A percentile compares a stretch with the other conserved stretches of the same genome.
These are phyloP conservation scores for Dasypus novemcinctus DNA, from an alignment of 2,113 vertebrate species.

Conservation along the genomic window DNA sequence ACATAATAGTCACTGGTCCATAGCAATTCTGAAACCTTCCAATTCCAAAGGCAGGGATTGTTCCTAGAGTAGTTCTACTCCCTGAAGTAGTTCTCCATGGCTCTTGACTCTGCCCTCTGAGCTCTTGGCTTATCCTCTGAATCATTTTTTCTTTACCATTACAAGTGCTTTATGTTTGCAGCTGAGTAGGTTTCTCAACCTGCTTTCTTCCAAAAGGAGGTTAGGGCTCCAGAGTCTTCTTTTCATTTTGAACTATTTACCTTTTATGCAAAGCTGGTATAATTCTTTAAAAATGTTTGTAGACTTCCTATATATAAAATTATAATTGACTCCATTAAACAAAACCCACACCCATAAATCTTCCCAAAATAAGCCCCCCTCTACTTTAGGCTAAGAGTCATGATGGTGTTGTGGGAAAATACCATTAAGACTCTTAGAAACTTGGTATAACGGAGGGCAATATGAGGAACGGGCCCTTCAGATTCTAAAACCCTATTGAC, in stretches of 20 bases:
- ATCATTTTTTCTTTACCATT: neutral
- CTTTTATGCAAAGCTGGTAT: neutral
- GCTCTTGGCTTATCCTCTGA: neutral
- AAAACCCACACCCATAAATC: neutral
- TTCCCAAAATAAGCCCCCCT: slow-evolving; percentile 1
- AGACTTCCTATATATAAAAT: neutral
- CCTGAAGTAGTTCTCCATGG: neutral
- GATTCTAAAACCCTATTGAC: neutral
- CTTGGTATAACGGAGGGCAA: neutral
- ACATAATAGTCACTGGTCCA: slow-evolving; percentile 12
- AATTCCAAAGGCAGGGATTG: neutral
- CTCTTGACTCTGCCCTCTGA: neutral
- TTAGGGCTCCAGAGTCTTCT: neutral
- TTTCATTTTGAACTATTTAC: neutral
- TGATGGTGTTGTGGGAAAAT: neutral
- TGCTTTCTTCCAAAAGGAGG: neutral
- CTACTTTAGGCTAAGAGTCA: neutral
- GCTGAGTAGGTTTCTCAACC: neutral
- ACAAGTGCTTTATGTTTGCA: neutral
- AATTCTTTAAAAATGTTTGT: neutral
- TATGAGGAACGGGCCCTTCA: neutral
- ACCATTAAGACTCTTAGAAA: neutral
- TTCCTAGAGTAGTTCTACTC: neutral
- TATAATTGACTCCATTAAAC: neutral
- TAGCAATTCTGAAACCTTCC: slow-evolving; percentile 22